Base-by-base conservation (phyloP, 2,797 vertebrate species). In the Vultur gryphus region DNA sequence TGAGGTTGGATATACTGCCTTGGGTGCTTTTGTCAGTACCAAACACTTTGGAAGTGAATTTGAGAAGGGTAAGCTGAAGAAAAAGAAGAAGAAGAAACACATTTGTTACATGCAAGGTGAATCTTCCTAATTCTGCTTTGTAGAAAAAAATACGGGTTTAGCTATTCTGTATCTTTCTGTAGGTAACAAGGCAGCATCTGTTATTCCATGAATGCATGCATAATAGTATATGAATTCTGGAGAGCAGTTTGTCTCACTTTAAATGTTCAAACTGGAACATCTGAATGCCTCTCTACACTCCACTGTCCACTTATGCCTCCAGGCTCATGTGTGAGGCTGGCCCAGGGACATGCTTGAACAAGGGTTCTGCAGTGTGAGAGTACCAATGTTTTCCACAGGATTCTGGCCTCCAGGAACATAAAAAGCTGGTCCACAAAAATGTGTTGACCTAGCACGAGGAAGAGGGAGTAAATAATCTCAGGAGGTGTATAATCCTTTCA, bases 31-130 rank as follows among this genome's bases (percentile, higher is more conserved):
- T 49, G 29, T 98, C 7, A 83, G 97, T 48, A 97, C 96, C 2
- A 94, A 96, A 25, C 39, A 92, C 8, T 89, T 98, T 62, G 98
- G 98, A 57, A 98, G 98, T 93, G 94, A 84, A 51, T 98, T 98
- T 59, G n/a, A 97, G 33, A 59, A 33, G 1, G 98, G 98, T 48
- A 57, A 83, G 20, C 83, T 98, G 87, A 54, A 95, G 81, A 93
- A 90, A 65, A 3, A 26, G 3, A 46, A 46, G 80, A 84, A 64
- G 55, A 98, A 98, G 93, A 97, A 96, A 96, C 95, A 97, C 91
- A 97, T 98, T 91, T 87, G 98, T 65, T 95, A 91, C 75, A 70
- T 98, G 5, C 97, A 98, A 98, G 98, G 98, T 98, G 44, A 81
- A 28, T 79, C 20, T 79, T 71, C 31, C 57, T 64, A 35, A 41